A percentile compares a stretch with the other conserved stretches of the same genome.
phyloP scores from a whole-genome alignment of 2,797 vertebrate genomes.

The Micrastur ruficollis region DNA sequence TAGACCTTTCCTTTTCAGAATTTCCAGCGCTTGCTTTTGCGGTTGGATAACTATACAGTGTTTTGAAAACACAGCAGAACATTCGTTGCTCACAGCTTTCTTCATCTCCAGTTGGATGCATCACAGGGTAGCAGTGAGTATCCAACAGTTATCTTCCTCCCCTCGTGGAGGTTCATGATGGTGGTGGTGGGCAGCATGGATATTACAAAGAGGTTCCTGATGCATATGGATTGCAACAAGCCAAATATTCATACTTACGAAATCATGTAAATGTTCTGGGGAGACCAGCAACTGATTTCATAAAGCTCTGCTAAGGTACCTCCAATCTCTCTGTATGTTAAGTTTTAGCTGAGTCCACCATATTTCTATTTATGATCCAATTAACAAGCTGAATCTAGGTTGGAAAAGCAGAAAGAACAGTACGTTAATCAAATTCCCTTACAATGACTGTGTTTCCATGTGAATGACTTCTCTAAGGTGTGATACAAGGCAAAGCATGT shows the following conservation, averaged over 20 bases:
- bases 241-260: background rate
- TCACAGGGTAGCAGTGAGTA: background rate
- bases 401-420: background rate
- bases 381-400: background rate
- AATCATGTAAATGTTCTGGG: background rate
- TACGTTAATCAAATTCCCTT: background rate
- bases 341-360: background rate
- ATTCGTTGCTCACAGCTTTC: background rate
- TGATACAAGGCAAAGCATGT: background rate
- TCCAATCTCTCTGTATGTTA: background rate
- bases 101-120: fast-evolving
- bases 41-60: background rate
- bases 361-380: background rate
- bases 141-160: background rate
- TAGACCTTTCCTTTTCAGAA: background rate
- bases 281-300: background rate
- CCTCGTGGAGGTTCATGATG: background rate
- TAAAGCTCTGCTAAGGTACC: background rate
- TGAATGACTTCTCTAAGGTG: background rate
- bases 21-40: background rate
- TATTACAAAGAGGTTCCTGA: background rate
- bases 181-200: background rate
- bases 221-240: background rate
- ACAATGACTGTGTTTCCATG: background rate
- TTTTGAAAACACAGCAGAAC: background rate